Base-by-base conservation (phyloP, 1,140 invertebrate genomes). In the Proales similis region DNA sequence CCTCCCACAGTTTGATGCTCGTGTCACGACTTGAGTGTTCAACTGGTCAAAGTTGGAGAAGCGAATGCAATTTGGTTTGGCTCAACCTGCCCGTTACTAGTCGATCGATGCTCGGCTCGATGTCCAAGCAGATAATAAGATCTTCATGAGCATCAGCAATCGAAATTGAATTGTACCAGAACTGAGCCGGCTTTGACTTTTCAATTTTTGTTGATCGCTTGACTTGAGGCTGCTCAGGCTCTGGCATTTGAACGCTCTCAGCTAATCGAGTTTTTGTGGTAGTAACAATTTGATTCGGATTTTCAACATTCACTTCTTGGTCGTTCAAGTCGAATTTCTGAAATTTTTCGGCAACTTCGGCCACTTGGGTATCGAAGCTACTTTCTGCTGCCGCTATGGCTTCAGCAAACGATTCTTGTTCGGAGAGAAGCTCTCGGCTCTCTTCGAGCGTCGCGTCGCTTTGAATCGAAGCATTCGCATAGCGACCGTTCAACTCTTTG, bases 381-480 rank as follows among this genome's bases (percentile, higher is more conserved):
- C 9, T 36, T 36, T 36, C 14, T 36, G 14, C 9, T 36, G 9
- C 14, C 14, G 33, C 9, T 36, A 9, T 14, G 14, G 33, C 9
- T 36, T 36, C 33, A 36, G 33, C 14, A 36, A 36, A 9, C 9
- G 14, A 9, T 36, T 36, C 33, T 36, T 36, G 9, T 36, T 36
- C 33, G 9, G 9, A 9, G 14, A 36, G 9, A 9, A 36, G 14
- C 9, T 9, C 33, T 9, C 14, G 9, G 14, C 30, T 24, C 20
- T 9, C 38, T 26, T 29, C 3, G n/a, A 9, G 22, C 27, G 51
- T 42, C 20, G 39, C 51, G 14, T 57, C 51, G 11, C 36, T 57
- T 20, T 57, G 36, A 20, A 57, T 30, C 45, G 51, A 42, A 24
- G 19, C 51, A 42, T 57, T 57, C 20, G 33, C 24, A 57, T 57